These are phyloP conservation scores for Apis mellifera DNA, from an alignment of 1,140 invertebrate genomes.

Conservation along the genomic window DNA sequence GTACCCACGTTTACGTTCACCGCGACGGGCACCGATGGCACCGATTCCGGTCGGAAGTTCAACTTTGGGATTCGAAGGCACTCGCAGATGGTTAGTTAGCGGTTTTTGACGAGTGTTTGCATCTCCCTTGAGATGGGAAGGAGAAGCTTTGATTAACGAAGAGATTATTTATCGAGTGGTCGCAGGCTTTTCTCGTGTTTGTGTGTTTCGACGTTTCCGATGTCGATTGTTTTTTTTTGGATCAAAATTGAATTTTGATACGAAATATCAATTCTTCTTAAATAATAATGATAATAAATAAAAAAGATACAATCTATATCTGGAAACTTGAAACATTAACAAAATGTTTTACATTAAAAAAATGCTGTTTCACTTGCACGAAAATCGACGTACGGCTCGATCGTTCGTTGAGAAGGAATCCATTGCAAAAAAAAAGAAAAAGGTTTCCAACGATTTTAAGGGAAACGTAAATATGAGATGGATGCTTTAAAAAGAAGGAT, in stretches of 20 bases:
- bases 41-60: slow-evolving; percentile 79
- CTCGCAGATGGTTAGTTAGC: slow-evolving; percentile 82
- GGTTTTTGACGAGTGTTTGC: not conserved
- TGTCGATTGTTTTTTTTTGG: too few relatives aligned
- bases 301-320: too few relatives aligned
- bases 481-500: not conserved
- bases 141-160: too few relatives aligned
- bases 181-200: too few relatives aligned
- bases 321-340: too few relatives aligned
- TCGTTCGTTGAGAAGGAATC: not conserved
- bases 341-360: too few relatives aligned
- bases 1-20: slow-evolving; percentile 82
- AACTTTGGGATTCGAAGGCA: slow-evolving; percentile 82
- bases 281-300: too few relatives aligned
- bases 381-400: not conserved
- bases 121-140: not conserved
- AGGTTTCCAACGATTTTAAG: not conserved
- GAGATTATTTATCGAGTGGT: too few relatives aligned
- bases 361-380: not conserved
- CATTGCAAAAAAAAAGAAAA: too few relatives aligned
- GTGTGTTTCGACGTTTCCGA: too few relatives aligned
- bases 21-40: slow-evolving; percentile 75
- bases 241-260: too few relatives aligned
- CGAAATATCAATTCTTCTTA: too few relatives aligned
- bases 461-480: not conserved